Conservation (phyloP, 1,140 invertebrate species). For the Platorchestia sp. region DNA sequence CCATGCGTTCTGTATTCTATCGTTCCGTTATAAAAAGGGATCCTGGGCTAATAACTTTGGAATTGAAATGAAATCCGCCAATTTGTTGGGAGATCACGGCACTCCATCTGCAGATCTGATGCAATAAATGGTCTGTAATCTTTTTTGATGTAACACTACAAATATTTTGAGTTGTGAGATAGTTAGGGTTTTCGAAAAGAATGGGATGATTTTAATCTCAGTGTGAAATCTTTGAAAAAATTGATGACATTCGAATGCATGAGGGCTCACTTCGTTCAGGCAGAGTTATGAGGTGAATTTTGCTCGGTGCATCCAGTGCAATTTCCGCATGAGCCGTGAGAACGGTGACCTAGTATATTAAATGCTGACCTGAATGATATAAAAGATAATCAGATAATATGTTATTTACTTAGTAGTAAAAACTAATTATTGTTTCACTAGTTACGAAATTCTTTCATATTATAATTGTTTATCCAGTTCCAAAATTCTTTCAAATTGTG, state of each 20-base stretch:
- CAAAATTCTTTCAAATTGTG: no score
- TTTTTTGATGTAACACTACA: background rate
- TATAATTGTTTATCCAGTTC: no score
- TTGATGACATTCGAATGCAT: background rate
- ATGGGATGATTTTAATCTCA: background rate
- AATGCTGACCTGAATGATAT: no score
- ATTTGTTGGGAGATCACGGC: background rate
- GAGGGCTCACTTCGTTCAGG: background rate
- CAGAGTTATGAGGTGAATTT: no score
- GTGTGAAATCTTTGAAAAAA: background rate
- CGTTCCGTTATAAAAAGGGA: background rate
- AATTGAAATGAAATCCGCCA: slow-evolving; percentile 8
- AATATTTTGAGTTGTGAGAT: background rate
- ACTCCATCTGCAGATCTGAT: background rate
- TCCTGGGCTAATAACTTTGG: background rate
- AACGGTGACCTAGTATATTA: no score
- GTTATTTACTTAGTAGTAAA: no score
- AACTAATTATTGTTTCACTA: no score
- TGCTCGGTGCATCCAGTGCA: no score
- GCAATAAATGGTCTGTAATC: background rate
- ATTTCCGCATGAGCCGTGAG: no score
- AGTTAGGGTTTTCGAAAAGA: background rate
- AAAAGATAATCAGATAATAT: no score
- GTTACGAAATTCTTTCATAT: no score
- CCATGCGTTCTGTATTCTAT: background rate